Evolutionary conservation across 1,140 invertebrate genomes (phyloP), one percentile per base, ranked within the genome.

Genomic region (Batillaria attramentaria): DNA sequence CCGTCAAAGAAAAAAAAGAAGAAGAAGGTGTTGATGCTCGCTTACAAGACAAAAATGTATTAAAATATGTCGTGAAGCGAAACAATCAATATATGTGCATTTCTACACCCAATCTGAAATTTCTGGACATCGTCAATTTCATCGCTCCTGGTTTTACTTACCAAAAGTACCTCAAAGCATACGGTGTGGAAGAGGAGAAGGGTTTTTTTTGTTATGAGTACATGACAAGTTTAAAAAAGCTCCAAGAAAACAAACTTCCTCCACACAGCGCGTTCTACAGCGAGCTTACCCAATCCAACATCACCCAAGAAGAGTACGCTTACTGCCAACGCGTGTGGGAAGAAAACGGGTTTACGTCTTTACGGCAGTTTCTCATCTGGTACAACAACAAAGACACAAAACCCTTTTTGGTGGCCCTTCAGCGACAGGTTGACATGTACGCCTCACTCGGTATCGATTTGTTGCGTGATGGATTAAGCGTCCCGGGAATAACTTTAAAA

Each of bases 151-250:
- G 81, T 43, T 60, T 72, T 5, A 39, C 18, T n/a, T 84, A 82
- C 35, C 33, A 39, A 18, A 37, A 72, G 28, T 85, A 81, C 65
- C 39, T 84, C 1, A 81, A 79, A 42, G 81, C 85, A 0, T 85
- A 79, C 39, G 54, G 77, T 0, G 78, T 83, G 10, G n/a, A 18
- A n/a, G 75, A 80, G 72, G n/a, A 72, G n/a, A 83, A 86, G 43
- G 79, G 82, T 4, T 78, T 77, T 68, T 84, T 83, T 60, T 80
- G 79, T 3, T 85, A 84, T 54, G 80, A 84, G 78, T 79, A 75
- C 73, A 77, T 82, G 2, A 79, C 65, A 20, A n/a, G 46, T 33
- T 24, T 78, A 1, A 57, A 79, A 2, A 77, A 76, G 66, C 60
- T 84, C 16, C 60, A 84, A 1, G 35, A 46, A 24, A 69, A 68